phyloP scores from a whole-genome alignment of 2,113 vertebrate species.

The Anthoscopus minutus region DNA sequence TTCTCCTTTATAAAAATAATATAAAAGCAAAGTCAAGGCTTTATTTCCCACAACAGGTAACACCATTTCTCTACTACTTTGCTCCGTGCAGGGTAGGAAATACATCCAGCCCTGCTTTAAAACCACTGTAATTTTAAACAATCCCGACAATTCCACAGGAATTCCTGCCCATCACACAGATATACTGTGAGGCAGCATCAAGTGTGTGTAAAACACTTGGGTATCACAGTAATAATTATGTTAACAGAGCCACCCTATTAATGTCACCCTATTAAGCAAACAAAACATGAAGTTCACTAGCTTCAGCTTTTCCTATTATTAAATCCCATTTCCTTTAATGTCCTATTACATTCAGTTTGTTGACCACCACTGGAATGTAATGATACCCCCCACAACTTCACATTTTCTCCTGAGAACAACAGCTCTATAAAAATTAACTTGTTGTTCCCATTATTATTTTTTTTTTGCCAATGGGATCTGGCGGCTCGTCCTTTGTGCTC shows the following conservation, averaged over 20 bases:
- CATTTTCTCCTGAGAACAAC: not conserved
- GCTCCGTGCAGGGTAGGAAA: not conserved
- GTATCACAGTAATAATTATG: not conserved
- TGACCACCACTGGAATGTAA: not conserved
- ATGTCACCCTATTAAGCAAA: not conserved
- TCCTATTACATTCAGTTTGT: not conserved
- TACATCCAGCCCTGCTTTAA: not conserved
- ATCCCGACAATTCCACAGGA: not conserved
- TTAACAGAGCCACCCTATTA: not conserved
- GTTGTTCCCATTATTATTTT: not conserved
- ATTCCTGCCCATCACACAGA: not conserved
- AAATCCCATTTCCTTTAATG: not conserved
- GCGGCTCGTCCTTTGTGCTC: conserved; percentile 22
- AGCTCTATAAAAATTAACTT: not conserved
- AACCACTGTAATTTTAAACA: not conserved
- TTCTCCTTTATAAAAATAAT: not conserved
- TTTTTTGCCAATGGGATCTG: not conserved
- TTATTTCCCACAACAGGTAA: not conserved
- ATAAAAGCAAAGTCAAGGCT: not conserved
- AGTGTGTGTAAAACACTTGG: not conserved
- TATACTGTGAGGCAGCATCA: not conserved
- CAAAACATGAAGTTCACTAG: not conserved
- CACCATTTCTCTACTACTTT: fast-evolving
- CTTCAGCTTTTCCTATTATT: not conserved
- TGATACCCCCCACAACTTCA: not conserved